Percentiles rank a stretch among this genome's conserved stretches.
phyloP scores from a whole-genome alignment of 2,888 invertebrate species.

The Kryphioiulus occultus region DNA sequence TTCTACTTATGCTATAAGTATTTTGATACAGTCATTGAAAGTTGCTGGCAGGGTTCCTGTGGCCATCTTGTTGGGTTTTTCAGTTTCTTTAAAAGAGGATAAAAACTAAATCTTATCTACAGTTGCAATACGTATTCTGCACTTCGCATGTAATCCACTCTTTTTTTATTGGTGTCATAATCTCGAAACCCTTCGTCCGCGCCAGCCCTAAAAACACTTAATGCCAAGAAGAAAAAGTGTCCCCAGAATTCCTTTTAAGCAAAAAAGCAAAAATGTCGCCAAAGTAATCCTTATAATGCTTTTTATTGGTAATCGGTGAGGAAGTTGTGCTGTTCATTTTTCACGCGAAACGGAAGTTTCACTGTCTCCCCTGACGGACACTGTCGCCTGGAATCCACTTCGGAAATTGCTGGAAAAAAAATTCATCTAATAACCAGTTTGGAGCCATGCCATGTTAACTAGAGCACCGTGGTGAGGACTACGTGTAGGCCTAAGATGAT shows the following conservation, averaged over 20 bases:
- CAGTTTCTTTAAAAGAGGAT: neutral
- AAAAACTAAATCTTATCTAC: neutral
- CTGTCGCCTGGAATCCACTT: neutral
- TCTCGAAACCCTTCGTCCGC: neutral
- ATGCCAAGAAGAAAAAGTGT: neutral
- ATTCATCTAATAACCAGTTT: neutral
- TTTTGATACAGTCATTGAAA: too few species aligned
- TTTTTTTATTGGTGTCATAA: neutral
- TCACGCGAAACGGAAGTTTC: neutral
- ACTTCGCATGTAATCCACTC: neutral
- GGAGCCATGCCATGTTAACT: neutral
- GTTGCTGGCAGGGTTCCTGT: too few species aligned
- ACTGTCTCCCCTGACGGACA: neutral
- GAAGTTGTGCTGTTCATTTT: neutral
- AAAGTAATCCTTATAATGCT: slow-evolving; percentile 12
- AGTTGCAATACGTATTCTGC: neutral
- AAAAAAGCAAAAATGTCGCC: neutral
- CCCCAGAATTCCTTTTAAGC: neutral
- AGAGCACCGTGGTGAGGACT: neutral
- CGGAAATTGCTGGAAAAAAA: neutral
- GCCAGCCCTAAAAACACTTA: neutral
- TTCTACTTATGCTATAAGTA: too few species aligned
- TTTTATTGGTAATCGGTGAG: neutral
- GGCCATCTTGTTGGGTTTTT: neutral
- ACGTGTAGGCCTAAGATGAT: neutral